Evolutionary conservation across 2,888 invertebrate species (phyloP), one percentile per base, ranked within the genome.

Genomic region (Ectemnius continuus): DNA sequence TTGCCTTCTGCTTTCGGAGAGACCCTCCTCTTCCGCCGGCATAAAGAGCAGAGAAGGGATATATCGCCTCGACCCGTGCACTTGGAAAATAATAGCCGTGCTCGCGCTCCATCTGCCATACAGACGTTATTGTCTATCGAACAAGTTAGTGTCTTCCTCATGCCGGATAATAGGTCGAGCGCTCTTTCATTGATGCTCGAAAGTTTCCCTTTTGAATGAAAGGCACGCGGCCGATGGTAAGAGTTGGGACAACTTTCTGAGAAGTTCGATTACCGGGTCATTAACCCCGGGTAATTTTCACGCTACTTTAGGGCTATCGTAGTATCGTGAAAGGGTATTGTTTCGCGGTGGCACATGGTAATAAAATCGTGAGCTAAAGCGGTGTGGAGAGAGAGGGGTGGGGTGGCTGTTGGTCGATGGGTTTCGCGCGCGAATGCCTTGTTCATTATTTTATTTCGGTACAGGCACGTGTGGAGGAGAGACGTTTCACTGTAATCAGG

Each of bases 401-500:
- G 66, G 62, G 64, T 20, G 2, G 36, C 3, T 23, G 2, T 3
- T 23, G 23, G 23, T 3, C 2, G 23, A 23, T 23, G 23, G 23
- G 23, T 23, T 23, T 23, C 23, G 52, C n/a, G 5, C 52, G 52
- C 62, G 68, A 47, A 68, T 66, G 57, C 67, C 68, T 36, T 36
- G 1, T 70, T 57, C 63, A 73, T 70, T 68, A 75, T 73, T 76
- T 82, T 79, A 83, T 76, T 83, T 76, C 81, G 81, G 76, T 80
- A 76, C 82, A 80, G 80, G 72, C 81, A 83, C 82, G 82, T 82
- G 82, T 71, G 78, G 66, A 67, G 73, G 70, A 75, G 73, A 23
- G 36, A 36, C 36, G 36, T 36, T 78, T 73, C 71, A 70, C 67
- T 59, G 81, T 82, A 82, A 82, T 83, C 83, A 75, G 82, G 82